Conservation (phyloP, 2,797 vertebrate species). For the Odontamblyopus rebecca region DNA sequence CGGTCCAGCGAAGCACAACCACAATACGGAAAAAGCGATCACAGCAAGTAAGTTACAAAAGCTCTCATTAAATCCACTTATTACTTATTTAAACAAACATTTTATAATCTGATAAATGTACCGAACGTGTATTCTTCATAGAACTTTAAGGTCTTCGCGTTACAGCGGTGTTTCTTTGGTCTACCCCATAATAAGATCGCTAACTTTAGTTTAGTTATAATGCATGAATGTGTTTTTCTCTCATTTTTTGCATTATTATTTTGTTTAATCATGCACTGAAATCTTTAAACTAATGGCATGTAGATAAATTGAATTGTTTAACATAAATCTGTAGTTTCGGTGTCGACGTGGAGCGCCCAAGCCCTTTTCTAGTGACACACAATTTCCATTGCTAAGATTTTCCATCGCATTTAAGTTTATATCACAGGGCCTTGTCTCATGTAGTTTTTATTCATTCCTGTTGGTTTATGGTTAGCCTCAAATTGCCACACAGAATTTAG, state of each 20-base stretch:
- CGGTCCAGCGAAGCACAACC: slow-evolving; percentile 39
- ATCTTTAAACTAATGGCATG: background rate
- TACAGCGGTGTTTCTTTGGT: background rate
- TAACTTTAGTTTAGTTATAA: too few relatives aligned
- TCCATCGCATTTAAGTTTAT: background rate
- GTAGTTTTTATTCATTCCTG: too few relatives aligned
- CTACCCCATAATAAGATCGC: too few relatives aligned
- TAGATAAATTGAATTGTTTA: background rate
- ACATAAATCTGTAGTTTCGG: background rate
- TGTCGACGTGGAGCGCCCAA: slow-evolving; percentile 47
- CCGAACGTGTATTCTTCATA: background rate
- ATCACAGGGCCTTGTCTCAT: too few relatives aligned
- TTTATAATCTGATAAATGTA: background rate
- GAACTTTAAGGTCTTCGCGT: background rate
- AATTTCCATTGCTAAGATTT: slow-evolving; percentile 29
- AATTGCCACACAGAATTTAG: too few relatives aligned
- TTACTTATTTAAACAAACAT: background rate
- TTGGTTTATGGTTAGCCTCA: too few relatives aligned
- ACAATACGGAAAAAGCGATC: slow-evolving; percentile 17
- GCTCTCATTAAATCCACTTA: background rate
- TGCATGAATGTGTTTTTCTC: background rate
- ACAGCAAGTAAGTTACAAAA: slow-evolving; percentile 7
- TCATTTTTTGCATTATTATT: background rate
- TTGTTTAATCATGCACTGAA: background rate
- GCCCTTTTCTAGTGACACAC: slow-evolving; percentile 23